Evolutionary conservation across 2,888 invertebrate genomes (phyloP), one percentile per base, ranked within the genome.

Genomic region (Protodeltote pygarga): DNA sequence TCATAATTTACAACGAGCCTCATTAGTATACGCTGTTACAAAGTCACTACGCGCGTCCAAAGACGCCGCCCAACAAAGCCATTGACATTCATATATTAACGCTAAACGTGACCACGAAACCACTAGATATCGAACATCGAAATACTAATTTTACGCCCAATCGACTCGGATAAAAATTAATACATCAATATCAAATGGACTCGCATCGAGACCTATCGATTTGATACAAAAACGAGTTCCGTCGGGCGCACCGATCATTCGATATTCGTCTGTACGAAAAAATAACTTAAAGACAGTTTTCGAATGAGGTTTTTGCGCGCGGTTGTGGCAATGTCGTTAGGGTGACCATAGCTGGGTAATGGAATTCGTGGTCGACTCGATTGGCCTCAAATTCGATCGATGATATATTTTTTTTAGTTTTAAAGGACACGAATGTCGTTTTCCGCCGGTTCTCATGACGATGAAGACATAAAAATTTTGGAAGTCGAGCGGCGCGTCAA

Each of bases 401-500:
- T 78, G 77, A 79, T 79, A 70, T 46, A 65, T 75, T 73, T 74
- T 75, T 73, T 66, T 72, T 74, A 66, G 63, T 57, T 65, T 77
- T 73, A 64, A 66, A 75, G 76, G 74, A 75, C 66, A 71, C 64
- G 59, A 73, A 82, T 75, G 74, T 79, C 77, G 75, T 73, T 74
- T 75, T 72, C 68, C 65, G 40, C 42, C 73, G 74, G 78, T 86
- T 89, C 89, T 85, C 89, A 85, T 85, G 81, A 68, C 71, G 80
- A 92, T 92, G 88, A 91, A 92, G 92, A 92, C 91, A 89, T 92
- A 91, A 90, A 89, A 86, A 87, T 89, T 85, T 86, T 79, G 80
- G 79, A 72, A 77, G 76, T 73, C 72, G 69, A 58, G 84, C 89
- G 91, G 90, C 81, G 79, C 80, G 79, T 87, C 89, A 87, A 90